Conservation (phyloP, 2,797 vertebrate species). For the Epinephelus awoara region DNA sequence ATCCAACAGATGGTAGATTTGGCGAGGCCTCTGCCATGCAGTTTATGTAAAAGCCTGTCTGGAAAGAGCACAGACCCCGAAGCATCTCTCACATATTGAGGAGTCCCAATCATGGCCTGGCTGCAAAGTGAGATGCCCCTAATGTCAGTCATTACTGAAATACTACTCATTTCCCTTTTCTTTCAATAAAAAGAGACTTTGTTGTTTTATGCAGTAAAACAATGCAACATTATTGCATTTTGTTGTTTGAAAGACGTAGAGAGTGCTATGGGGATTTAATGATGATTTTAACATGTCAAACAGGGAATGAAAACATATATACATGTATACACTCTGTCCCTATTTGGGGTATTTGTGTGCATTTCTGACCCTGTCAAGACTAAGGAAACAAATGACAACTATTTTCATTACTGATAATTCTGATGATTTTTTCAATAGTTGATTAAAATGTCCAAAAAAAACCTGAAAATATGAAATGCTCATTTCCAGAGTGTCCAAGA, state of each 20-base stretch:
- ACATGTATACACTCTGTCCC: not conserved
- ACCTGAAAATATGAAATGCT: not conserved
- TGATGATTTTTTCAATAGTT: not conserved
- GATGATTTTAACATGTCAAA: not conserved
- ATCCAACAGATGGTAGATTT: conserved; percentile 86
- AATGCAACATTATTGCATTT: not conserved
- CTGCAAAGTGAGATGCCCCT: conserved; percentile 68
- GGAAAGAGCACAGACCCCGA: conserved; percentile 80
- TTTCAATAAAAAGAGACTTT: conserved; percentile 7
- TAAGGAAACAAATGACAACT: not conserved
- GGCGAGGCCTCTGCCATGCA: conserved; percentile 79
- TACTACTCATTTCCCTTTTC: conserved; percentile 24
- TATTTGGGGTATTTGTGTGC: not conserved
- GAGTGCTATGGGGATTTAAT: not conserved
- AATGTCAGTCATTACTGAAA: conserved; percentile 67
- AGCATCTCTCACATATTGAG: conserved; percentile 80
- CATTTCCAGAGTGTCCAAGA: too few species aligned
- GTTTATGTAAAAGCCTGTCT: conserved; percentile 83
- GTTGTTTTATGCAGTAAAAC: conserved; percentile 3
- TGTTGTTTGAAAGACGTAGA: conserved; percentile 2
- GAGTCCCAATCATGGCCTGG: conserved; percentile 75
- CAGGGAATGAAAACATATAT: not conserved
- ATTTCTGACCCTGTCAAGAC: not conserved
- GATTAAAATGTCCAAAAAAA: not conserved
- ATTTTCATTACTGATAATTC: not conserved